These are phyloP conservation scores for Caenorhabditis auriculariae DNA, from an alignment of 2,888 invertebrate genomes.

Conservation along the genomic window DNA sequence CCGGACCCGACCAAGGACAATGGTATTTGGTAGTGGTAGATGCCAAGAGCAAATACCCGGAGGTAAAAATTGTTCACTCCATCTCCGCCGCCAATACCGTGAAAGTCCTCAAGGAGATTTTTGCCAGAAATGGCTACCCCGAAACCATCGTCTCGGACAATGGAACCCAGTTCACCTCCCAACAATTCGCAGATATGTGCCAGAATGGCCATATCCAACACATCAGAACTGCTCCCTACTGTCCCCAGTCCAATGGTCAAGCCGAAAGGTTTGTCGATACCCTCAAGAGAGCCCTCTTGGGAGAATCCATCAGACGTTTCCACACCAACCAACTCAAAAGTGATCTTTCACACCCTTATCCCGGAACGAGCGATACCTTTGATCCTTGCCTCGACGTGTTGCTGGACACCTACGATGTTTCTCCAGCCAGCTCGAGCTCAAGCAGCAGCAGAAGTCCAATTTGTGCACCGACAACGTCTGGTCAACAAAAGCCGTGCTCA, in stretches of 20 bases:
- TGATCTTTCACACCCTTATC: no score
- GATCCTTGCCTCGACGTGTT: no score
- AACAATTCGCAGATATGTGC: conserved; percentile 46
- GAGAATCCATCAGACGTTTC: no score
- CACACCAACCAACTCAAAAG: no score
- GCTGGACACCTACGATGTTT: no score
- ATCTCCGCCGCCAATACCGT: conserved; percentile 34
- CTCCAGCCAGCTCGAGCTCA: no score
- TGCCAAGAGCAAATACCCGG: conserved; percentile 65
- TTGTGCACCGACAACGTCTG: no score
- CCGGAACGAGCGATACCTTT: no score
- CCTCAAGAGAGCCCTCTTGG: conserved; percentile 34
- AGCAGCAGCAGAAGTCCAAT: no score
- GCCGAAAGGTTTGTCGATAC: conserved; percentile 52
- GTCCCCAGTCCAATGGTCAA: conserved; percentile 54
- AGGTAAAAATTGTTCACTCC: conserved; percentile 46
- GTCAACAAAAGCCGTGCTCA: no score
- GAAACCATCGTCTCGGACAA: conserved; percentile 59
- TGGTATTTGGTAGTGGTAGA: conserved; percentile 64
- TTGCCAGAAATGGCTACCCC: conserved; percentile 50
- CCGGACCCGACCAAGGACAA: conserved; percentile 61
- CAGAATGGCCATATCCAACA: no score
- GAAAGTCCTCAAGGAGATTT: conserved; percentile 28
- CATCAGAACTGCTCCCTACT: no score
- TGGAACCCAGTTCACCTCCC: conserved; percentile 53